phyloP scores from a whole-genome alignment of 2,888 invertebrate genomes.

The Sceliomorpha sp. region DNA sequence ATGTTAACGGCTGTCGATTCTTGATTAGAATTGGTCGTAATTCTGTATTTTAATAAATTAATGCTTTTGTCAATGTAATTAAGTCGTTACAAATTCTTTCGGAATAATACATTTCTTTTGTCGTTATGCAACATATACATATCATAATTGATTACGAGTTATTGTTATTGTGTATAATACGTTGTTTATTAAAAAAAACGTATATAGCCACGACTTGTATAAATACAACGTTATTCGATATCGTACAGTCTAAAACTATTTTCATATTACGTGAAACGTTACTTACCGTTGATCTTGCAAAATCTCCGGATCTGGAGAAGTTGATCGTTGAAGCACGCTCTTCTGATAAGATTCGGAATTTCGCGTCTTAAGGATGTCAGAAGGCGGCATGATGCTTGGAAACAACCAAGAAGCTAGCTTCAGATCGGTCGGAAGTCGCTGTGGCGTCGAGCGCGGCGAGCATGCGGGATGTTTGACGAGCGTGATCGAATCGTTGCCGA shows the following conservation, averaged over 20 bases:
- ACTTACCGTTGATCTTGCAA: constrained; percentile 64
- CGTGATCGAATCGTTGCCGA: constrained; percentile 76
- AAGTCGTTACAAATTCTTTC: too few species aligned
- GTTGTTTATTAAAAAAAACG: too few species aligned
- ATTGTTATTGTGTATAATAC: too few species aligned
- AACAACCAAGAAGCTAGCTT: constrained; percentile 69
- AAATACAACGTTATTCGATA: neutral
- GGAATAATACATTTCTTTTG: too few species aligned
- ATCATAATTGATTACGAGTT: too few species aligned
- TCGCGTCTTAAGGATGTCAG: constrained; percentile 74
- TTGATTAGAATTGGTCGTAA: constrained; percentile 14
- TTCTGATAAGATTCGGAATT: constrained; percentile 78
- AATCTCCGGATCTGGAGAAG: constrained; percentile 73
- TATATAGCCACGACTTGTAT: neutral
- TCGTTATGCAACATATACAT: too few species aligned
- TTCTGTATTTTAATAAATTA: constrained; percentile 13
- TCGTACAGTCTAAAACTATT: neutral
- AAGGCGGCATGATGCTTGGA: constrained; percentile 72
- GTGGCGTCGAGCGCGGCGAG: constrained; percentile 76
- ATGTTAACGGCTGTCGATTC: constrained; percentile 58
- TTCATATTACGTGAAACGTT: neutral
- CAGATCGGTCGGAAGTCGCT: constrained; percentile 73
- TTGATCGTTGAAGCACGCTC: constrained; percentile 61
- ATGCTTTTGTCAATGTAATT: too few species aligned
- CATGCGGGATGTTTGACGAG: constrained; percentile 77